Evolutionary conservation across 2,113 vertebrate genomes (phyloP).

Genomic region (Apteryx mantelli): DNA sequence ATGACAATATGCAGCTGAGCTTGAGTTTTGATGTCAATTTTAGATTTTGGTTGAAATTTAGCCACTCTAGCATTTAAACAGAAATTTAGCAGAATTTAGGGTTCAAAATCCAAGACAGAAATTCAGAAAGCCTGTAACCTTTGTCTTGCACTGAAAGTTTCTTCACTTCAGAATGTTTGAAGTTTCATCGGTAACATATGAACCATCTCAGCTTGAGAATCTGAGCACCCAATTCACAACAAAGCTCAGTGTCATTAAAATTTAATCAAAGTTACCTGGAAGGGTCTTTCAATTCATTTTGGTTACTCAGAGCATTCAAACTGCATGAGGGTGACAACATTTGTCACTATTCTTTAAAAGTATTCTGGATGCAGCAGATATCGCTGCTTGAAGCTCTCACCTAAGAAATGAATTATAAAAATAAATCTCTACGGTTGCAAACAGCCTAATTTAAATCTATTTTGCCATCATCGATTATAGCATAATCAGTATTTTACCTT

Average conservation of each 20-base stretch:
- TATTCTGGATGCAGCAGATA: neutral
- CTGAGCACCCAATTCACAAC: fast-evolving
- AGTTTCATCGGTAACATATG: neutral
- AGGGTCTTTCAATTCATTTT: neutral
- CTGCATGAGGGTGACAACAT: neutral
- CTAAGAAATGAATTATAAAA: neutral
- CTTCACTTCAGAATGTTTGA: neutral
- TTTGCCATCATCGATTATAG: neutral
- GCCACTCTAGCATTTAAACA: neutral
- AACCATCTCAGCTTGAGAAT: fast-evolving
- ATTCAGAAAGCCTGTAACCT: fast-evolving
- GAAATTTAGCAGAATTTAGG: neutral
- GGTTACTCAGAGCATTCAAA: neutral
- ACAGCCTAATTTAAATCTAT: neutral
- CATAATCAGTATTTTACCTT: neutral
- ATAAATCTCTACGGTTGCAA: neutral
- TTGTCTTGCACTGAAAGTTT: neutral
- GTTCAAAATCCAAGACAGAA: neutral
- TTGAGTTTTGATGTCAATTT: neutral
- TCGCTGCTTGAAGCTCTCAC: neutral
- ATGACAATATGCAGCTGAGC: neutral
- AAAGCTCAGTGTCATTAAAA: neutral
- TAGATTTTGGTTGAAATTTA: neutral
- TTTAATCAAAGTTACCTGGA: neutral
- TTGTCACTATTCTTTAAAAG: neutral